Evolutionary conservation across 2,797 vertebrate genomes (phyloP), one percentile per base, ranked within the genome.

Genomic region (Enteromius radiatus): DNA sequence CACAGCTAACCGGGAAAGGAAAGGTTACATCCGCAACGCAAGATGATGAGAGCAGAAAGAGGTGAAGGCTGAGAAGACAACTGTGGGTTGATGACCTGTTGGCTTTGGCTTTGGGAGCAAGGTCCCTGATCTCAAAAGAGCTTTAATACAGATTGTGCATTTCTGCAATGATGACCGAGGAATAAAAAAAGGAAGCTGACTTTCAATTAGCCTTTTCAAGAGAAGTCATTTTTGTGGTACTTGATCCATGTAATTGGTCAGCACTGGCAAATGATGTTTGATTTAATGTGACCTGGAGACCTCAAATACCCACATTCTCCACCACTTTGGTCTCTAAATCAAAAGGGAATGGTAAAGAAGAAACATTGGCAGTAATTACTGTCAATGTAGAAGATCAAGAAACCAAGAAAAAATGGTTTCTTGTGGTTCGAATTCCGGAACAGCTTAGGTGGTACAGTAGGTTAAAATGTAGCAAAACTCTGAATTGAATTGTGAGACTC

Each of bases 231-330:
- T 84, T 80, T 84, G n/a, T 38, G 59, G 45, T 70, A 63, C 59
- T 31, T 80, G 75, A 77, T 75, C 59, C 63, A 70, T 85, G 70
- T 76, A 65, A 70, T 79, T 85, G 77, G 70, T 59, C 71, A 36
- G 59, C 59, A 82, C 19, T 36, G 19, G 64, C 54, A 76, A 86
- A 87, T 86, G 83, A 88, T 71, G 67, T 47, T 54, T 70, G 70
- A 69, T 85, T 84, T 82, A 73, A 63, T 75, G 61, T 78, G 64
- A 71, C 71, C 59, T 67, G 17, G 49, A 83, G 33, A 47, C 31
- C 49, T 78, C 31, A 52, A 54, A 75, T 38, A 71, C 63, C 59
- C 47, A 15, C 74, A 71, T n/a, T 71, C 41, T 61, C 38, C 19
- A 43, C 15, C 3, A 14, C 14, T 26, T 63, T 73, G 28, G 36